Base-by-base conservation (phyloP, 2,797 vertebrate species). In the Myripristis jacobus region DNA sequence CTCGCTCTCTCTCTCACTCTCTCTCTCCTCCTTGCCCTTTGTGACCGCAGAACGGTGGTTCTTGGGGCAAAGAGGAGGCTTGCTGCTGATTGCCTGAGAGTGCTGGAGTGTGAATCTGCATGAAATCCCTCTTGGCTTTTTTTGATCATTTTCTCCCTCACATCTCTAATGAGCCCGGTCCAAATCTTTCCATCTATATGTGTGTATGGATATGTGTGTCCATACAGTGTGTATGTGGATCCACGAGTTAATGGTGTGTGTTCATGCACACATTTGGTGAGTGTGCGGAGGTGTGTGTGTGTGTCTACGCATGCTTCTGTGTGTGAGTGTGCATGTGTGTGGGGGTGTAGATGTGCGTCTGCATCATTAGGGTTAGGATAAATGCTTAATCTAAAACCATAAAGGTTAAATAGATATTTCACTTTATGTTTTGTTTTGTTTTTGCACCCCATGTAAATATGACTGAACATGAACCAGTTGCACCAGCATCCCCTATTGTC, bases 31-130 rank as follows among this genome's bases (percentile, higher is more conserved):
- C 27, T 76, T 84, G 82, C 75, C 84, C 89, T 89, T 56, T 84
- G 81, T 87, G 87, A 86, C 86, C 82, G 77, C 67, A 52, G 72
- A 79, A 89, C 67, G 75, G 77, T 79, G 76, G 74, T 80, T 87
- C 85, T 85, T 22, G 13, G 41, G 83, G 83, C 66, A 50, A 81
- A 77, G 76, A 84, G 73, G 78, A 83, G 75, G 77, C 75, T 89
- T 75, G 83, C 87, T n/a, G 55, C 81, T 92, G 87, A 93, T 92
- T 91, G 89, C 88, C 80, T 83, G 89, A 87, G 82, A 88, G 88
- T 56, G 48, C 46, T 76, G 70, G 63, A 89, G n/a, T 74, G 85
- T 13, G 22, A 91, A 92, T 91, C 89, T 93, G 88, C 86, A 91
- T 91, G 79, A 89, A 92, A 86, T 88, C 82, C 80, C 86, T 73